These are phyloP conservation scores for Psittacula derbiana DNA, from an alignment of 2,797 vertebrate species.

Conservation along the genomic window DNA sequence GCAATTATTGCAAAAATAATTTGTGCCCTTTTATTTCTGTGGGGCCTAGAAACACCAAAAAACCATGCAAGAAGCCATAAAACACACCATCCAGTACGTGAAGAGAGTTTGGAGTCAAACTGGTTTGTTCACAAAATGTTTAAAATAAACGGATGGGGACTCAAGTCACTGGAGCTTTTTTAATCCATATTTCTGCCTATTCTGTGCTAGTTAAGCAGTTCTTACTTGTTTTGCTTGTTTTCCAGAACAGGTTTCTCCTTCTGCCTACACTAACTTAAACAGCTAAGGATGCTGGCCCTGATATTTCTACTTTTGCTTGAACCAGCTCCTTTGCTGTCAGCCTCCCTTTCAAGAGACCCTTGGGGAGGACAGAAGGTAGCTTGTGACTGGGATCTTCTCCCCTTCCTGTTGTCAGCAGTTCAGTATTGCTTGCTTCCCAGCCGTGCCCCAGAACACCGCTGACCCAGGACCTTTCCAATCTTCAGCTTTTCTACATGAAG, in stretches of 20 bases:
- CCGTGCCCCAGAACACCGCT: background rate
- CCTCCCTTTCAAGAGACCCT: background rate
- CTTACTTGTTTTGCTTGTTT: background rate
- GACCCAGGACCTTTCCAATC: slow-evolving; percentile 19
- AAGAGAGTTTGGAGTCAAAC: background rate
- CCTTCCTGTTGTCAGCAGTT: background rate
- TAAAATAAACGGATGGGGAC: background rate
- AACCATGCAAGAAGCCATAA: background rate
- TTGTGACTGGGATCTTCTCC: background rate
- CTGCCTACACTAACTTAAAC: background rate
- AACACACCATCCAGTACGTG: background rate
- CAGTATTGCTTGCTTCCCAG: background rate
- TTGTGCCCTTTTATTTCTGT: background rate
- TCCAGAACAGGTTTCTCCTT: background rate
- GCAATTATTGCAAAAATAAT: background rate
- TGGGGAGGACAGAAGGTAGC: background rate
- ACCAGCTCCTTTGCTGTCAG: background rate
- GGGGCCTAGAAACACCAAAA: background rate
- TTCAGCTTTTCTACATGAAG: slow-evolving; percentile 22
- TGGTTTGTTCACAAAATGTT: background rate
- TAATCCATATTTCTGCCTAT: background rate
- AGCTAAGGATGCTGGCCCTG: background rate
- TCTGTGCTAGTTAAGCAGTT: background rate
- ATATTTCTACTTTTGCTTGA: background rate
- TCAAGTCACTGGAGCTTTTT: background rate